Evolutionary conservation across 2,113 vertebrate genomes (phyloP), one percentile per base, ranked within the genome.

Genomic region (Orientallactaga bullata): DNA sequence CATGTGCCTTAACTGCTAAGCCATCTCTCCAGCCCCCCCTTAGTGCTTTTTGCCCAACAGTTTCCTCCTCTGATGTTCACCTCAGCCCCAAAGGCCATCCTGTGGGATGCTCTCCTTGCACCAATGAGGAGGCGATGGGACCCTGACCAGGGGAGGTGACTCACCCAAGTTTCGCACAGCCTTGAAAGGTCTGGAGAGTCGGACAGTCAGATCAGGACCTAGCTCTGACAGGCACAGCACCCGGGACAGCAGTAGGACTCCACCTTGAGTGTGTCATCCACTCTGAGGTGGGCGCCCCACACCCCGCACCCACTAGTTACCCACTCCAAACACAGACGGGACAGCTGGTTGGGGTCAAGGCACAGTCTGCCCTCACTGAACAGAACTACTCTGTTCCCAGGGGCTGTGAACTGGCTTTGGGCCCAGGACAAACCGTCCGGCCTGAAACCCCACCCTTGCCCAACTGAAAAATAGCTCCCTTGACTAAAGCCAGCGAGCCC

Each of bases 401-500:
- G 85, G 93, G 58, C 81, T 91, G n/a, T 30, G 68, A 85, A 23
- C 78, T 95, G 94, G 93, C 91, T 21, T 32, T 32, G 35, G 51
- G 94, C 93, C 93, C 69, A 17, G 88, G 60, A 89, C 63, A 91
- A 24, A 80, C 58, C 23, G 11, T 90, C 74, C 58, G 76, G n/a
- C 72, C 68, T 5, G 0, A 91, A 90, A 72, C 76, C 58, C 77
- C 79, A 77, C 79, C 81, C 87, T 83, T 60, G 77, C 18, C 18
- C 39, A 78, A 74, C 82, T 90, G 55, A 78, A 90, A 95, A 92
- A 72, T n/a, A 72, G n/a, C 15, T 18, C 68, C 61, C 7, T 39
- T 73, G 66, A 81, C 91, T 28, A 30, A 32, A 94, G 39, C 71
- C 90, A 37, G 35, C 4, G 51, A 37, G 39, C 17, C 61, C 79